Evolutionary conservation across 2,888 invertebrate species (phyloP), one percentile per base, ranked within the genome.

Genomic region (Andrena hattorfiana): DNA sequence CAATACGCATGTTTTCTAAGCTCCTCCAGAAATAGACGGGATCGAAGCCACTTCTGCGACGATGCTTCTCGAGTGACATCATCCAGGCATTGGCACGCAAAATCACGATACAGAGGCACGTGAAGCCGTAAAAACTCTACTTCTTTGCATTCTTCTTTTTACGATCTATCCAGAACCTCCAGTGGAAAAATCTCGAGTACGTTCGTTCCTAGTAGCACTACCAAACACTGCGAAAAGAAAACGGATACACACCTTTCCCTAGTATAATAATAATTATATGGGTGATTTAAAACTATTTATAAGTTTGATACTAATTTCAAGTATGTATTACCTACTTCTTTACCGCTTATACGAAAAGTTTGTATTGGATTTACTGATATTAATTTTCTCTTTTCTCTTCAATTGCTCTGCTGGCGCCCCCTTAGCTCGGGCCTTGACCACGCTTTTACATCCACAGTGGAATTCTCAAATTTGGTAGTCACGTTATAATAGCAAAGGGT

Each of bases 141-240:
- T 67, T 64, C 72, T 63, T 56, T 68, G 72, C 72, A 20, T 72
- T 49, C 42, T 78, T 78, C 78, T 78, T 79, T 81, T 81, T 81
- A 81, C 81, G 81, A 78, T 81, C 81, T 72, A 81, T 81, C 79
- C 72, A 30, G 78, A 68, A 78, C 23, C 32, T 20, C n/a, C 48
- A 10, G 8, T 26, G 78, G 54, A 78, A 81, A 77, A 60, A 71
- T 71, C 64, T 42, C 42, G 51, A 62, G 48, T 63, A 28, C 42
- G 77, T 77, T n/a, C 56, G 20, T 42, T 49, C 51, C 35, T 51
- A 54, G 28, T 32, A 32, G 48, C 54, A n/a, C 2, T 2, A 1
- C 32, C 49, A 72, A 59, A 73, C 20, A 51, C 68, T 67, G n/a
- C 28, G 13, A 23, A 32, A 10, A 30, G 48, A 28, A 20, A 63